These are phyloP conservation scores for Nephrotoma appendiculata DNA, from an alignment of 2,888 invertebrate species.

Conservation along the genomic window DNA sequence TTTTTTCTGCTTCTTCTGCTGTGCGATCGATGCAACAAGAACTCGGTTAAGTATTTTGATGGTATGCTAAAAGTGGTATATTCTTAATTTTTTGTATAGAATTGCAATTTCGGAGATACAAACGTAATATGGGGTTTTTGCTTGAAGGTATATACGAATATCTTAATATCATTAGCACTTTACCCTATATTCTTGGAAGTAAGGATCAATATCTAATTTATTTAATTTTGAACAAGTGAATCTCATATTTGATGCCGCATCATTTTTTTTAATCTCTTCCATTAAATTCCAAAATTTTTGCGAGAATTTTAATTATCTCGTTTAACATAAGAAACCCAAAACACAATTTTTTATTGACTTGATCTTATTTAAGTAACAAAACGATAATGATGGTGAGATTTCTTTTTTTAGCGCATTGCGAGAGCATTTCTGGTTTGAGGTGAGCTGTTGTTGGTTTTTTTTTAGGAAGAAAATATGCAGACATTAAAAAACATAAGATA, in stretches of 20 bases:
- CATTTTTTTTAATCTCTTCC: not conserved
- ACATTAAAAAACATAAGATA: not conserved
- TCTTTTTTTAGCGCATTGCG: not conserved
- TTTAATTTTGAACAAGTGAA: not conserved
- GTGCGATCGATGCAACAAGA: not conserved
- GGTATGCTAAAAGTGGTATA: not conserved
- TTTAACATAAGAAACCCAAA: not conserved
- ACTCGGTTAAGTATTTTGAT: not conserved
- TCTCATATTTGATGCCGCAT: not conserved
- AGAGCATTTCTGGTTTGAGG: not conserved
- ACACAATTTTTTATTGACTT: not conserved
- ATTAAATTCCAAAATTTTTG: not conserved
- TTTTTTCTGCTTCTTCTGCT: not conserved
- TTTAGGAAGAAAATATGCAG: not conserved
- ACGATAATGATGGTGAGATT: not conserved
- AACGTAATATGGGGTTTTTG: not conserved
- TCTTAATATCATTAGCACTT: not conserved
- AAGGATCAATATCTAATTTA: not conserved
- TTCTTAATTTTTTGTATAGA: too few relatives aligned
- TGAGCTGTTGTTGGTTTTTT: not conserved
- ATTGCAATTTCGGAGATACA: too few relatives aligned
- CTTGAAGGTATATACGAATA: too few relatives aligned
- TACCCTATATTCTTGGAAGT: not conserved
- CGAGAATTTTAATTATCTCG: not conserved
- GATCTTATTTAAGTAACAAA: not conserved